A percentile compares a stretch with the other conserved stretches of the same genome.
phyloP scores from a whole-genome alignment of 2,888 invertebrate genomes.

The Leptinotarsa tumamoca region DNA sequence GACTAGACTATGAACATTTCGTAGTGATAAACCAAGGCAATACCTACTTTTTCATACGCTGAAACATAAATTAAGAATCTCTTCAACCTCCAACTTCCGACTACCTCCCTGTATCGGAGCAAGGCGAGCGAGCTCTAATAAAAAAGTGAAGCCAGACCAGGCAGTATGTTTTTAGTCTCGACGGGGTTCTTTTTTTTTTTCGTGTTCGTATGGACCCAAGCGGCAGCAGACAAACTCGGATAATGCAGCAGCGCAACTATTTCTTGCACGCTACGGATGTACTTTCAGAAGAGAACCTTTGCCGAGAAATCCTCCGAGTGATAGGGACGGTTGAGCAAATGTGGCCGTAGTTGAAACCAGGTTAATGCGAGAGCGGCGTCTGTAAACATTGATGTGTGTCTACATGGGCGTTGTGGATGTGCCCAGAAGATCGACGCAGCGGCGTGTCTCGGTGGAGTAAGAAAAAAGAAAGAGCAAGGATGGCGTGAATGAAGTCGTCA shows the following conservation, averaged over 20 bases:
- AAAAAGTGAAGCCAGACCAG: slow-evolving; percentile 32
- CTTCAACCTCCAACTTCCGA: not conserved
- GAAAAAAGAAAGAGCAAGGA: not conserved
- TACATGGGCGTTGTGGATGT: slow-evolving; percentile 25
- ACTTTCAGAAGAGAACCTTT: slow-evolving; percentile 22
- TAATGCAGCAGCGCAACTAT: slow-evolving; percentile 30
- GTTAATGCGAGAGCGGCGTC: slow-evolving; percentile 28
- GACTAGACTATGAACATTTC: too few species aligned
- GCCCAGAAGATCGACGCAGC: slow-evolving; percentile 23
- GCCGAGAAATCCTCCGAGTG: slow-evolving; percentile 26
- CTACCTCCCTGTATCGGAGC: slow-evolving; percentile 31
- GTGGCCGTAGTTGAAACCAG: slow-evolving; percentile 34
- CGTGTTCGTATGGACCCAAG: slow-evolving; percentile 29
- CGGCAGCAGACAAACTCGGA: slow-evolving; percentile 30
- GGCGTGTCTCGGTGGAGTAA: not conserved
- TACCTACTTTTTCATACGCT: not conserved
- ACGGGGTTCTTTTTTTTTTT: slow-evolving; percentile 28
- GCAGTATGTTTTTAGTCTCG: slow-evolving; percentile 30
- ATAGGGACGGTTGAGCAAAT: slow-evolving; percentile 21
- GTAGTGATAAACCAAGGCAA: too few species aligned
- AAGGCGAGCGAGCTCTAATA: slow-evolving; percentile 36
- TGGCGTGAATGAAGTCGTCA: not conserved
- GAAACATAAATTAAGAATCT: not conserved
- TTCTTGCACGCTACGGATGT: slow-evolving; percentile 24
- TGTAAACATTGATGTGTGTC: slow-evolving; percentile 35